A percentile compares a stretch with the other conserved stretches of the same genome.
These are phyloP conservation scores for Aphaenogaster floridana DNA, from an alignment of 1,140 invertebrate species.

Conservation along the genomic window DNA sequence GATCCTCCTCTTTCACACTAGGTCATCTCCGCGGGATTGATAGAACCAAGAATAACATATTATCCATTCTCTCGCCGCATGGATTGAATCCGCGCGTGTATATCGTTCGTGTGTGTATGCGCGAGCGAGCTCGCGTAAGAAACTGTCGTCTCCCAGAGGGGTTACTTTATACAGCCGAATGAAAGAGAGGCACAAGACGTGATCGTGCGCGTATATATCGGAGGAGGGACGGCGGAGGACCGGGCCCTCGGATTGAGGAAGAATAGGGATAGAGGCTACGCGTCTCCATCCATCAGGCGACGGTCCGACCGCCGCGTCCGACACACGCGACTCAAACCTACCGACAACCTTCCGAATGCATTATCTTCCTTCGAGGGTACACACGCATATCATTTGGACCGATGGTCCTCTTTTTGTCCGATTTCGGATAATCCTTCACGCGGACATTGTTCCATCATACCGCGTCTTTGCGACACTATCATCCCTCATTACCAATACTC, in stretches of 20 bases:
- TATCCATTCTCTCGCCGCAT: conserved; percentile 32
- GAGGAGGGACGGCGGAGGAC: conserved; percentile 42
- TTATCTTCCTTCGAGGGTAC: conserved; percentile 78
- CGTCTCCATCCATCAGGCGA: conserved; percentile 86
- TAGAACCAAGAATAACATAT: conserved; percentile 62
- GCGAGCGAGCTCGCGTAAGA: conserved; percentile 30
- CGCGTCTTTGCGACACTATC: conserved; percentile 6
- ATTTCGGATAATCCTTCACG: conserved; percentile 6
- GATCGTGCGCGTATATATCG: conserved; percentile 18
- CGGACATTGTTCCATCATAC: neutral
- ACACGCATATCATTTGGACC: conserved; percentile 45
- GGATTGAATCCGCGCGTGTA: conserved; percentile 56
- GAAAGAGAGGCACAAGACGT: conserved; percentile 23
- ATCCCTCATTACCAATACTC: neutral
- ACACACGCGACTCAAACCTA: conserved; percentile 83
- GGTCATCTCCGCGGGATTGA: conserved; percentile 56
- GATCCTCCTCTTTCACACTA: conserved; percentile 21
- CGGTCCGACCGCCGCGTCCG: conserved; percentile 77
- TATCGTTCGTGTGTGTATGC: neutral
- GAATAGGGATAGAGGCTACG: conserved; percentile 81
- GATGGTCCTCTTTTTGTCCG: neutral
- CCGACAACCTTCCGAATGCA: conserved; percentile 84
- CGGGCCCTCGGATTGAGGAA: conserved; percentile 67
- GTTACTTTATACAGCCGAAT: conserved; percentile 58
- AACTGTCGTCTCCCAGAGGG: conserved; percentile 66